Conservation (phyloP, 2,113 vertebrate genomes). For the Perognathus longimembris region DNA sequence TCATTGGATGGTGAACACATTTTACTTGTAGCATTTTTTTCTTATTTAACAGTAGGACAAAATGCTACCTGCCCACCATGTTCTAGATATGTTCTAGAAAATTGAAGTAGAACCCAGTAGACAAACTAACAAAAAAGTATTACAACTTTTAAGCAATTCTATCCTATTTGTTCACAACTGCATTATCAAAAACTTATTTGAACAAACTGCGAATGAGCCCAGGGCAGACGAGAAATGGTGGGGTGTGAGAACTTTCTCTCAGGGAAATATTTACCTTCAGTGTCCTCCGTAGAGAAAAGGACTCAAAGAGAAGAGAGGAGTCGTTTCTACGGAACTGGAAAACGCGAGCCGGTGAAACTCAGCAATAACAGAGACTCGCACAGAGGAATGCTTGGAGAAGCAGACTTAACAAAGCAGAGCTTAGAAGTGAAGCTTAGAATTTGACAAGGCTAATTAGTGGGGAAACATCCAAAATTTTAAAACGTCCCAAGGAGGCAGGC, state of each 20-base stretch:
- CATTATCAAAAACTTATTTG: not conserved
- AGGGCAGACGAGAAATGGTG: not conserved
- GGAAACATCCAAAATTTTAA: not conserved
- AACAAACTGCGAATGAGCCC: not conserved
- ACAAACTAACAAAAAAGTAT: not conserved
- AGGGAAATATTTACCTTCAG: not conserved
- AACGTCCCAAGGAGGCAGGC: no score
- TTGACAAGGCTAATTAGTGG: not conserved
- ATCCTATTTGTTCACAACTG: not conserved
- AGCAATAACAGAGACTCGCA: not conserved
- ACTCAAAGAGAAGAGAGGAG: not conserved
- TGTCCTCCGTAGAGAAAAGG: not conserved
- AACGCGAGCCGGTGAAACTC: not conserved
- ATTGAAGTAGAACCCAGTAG: not conserved
- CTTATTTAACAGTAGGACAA: not conserved
- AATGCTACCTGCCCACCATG: not conserved
- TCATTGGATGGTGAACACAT: not conserved
- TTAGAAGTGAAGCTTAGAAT: not conserved
- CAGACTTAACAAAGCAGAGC: not conserved
- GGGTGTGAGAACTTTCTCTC: not conserved
- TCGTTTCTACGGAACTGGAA: not conserved
- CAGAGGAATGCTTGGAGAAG: not conserved
- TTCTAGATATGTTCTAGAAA: not conserved
- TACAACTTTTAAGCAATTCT: not conserved
- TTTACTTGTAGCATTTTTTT: not conserved